Evolutionary conservation across 1,140 invertebrate species (phyloP).

Genomic region (Papilio polyxenes): DNA sequence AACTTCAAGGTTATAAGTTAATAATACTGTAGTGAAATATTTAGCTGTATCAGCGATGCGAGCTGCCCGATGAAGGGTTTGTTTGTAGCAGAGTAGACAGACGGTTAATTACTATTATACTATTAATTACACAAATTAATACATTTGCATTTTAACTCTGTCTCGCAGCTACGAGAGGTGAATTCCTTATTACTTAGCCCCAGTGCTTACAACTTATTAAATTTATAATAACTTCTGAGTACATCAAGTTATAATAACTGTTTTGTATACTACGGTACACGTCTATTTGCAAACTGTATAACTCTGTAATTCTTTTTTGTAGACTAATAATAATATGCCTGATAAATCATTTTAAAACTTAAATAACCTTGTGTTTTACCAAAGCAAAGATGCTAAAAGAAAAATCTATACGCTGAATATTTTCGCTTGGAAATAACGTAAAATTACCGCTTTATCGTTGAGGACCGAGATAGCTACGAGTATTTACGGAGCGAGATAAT

Average conservation of each 20-base stretch:
- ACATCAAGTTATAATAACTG: too few species aligned
- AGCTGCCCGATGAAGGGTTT: background rate
- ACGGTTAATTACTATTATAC: too few species aligned
- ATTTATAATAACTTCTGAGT: too few species aligned
- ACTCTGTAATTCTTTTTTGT: too few species aligned
- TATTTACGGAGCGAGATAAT: background rate
- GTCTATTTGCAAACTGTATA: too few species aligned
- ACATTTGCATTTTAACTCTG: background rate
- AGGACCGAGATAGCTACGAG: background rate
- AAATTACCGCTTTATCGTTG: background rate
- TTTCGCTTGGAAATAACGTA: too few species aligned
- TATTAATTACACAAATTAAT: conserved; percentile 5
- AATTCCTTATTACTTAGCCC: background rate
- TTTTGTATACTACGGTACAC: too few species aligned
- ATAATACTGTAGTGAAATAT: background rate
- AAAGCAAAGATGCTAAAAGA: too few species aligned
- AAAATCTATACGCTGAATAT: too few species aligned
- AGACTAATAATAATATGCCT: too few species aligned
- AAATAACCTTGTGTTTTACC: too few species aligned
- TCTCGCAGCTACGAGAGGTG: background rate
- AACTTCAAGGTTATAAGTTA: background rate
- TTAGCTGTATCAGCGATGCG: background rate
- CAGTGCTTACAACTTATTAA: background rate
- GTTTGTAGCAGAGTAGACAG: background rate
- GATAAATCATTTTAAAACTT: too few species aligned